phyloP scores from a whole-genome alignment of 2,113 vertebrate species.

The Vimba vimba region DNA sequence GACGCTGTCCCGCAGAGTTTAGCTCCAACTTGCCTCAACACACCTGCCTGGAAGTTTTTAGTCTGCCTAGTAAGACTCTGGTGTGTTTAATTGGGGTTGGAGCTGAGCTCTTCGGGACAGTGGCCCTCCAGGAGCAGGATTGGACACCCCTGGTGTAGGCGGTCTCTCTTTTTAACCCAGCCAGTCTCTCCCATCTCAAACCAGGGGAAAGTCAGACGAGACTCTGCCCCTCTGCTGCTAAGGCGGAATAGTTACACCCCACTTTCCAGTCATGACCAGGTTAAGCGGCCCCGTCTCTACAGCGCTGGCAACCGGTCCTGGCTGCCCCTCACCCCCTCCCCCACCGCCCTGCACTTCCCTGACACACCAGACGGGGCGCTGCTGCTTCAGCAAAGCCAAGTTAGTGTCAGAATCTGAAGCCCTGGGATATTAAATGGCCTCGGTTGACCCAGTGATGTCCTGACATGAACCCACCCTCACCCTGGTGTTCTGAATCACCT shows the following conservation, averaged over 20 bases:
- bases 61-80: too few species aligned
- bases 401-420: conserved; percentile 76
- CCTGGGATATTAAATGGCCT: conserved; percentile 55
- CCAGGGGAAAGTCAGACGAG: conserved; percentile 80
- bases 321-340: conserved; percentile 76
- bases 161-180: conserved; percentile 62
- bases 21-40: too few species aligned
- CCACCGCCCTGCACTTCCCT: conserved; percentile 75
- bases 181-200: conserved; percentile 75
- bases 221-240: conserved; percentile 81
- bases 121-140: too few species aligned
- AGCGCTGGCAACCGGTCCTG: conserved; percentile 90
- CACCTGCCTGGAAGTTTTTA: too few species aligned
- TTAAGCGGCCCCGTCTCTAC: conserved; percentile 90
- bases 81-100: too few species aligned
- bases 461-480: conserved; percentile 37
- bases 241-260: conserved; percentile 96
- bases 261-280: conserved; percentile 88
- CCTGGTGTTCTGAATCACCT: conserved; percentile 53
- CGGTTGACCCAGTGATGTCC: conserved; percentile 45
- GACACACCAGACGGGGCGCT: conserved; percentile 80
- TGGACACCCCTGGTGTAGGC: neutral
- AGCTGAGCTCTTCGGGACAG: too few species aligned
- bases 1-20: too few species aligned
- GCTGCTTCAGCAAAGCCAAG: conserved; percentile 82